Evolutionary conservation across 2,888 invertebrate genomes (phyloP).

Genomic region (Dinocampus coccinellae): DNA sequence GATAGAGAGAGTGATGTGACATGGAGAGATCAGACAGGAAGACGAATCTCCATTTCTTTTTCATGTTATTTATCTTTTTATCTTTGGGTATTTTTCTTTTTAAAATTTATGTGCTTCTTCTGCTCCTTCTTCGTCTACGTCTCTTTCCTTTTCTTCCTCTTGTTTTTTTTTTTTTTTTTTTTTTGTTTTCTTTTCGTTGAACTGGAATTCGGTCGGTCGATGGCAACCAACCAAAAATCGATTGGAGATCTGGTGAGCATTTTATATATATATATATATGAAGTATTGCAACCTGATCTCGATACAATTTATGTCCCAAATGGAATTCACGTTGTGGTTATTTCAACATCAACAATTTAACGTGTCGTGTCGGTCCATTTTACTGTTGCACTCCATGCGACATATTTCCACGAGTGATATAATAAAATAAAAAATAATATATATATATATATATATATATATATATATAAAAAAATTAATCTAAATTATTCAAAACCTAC

Average conservation of each 20-base stretch:
- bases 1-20: background rate
- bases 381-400: conserved; percentile 14
- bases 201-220: conserved; percentile 1
- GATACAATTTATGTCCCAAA: conserved; percentile 47
- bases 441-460: too few relatives aligned
- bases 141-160: background rate
- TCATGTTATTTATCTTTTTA: background rate
- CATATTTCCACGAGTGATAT: conserved; percentile 5
- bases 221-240: conserved; percentile 1
- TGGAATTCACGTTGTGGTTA: conserved; percentile 30
- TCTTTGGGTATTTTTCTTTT: background rate
- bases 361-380: conserved; percentile 43
- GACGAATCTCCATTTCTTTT: conserved; percentile 19
- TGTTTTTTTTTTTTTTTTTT: background rate
- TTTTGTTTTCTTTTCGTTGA: background rate
- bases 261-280: conserved; percentile 42
- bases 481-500: too few relatives aligned
- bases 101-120: background rate
- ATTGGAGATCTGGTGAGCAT: conserved; percentile 30
- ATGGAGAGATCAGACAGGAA: conserved; percentile 10
- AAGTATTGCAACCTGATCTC: conserved; percentile 40
- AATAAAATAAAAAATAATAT: conserved; percentile 2
- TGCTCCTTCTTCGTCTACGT: too few relatives aligned
- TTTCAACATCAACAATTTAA: conserved; percentile 42
- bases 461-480: conserved; percentile 11